These are phyloP conservation scores for Bombylius major DNA, from an alignment of 2,888 invertebrate species.

Conservation along the genomic window DNA sequence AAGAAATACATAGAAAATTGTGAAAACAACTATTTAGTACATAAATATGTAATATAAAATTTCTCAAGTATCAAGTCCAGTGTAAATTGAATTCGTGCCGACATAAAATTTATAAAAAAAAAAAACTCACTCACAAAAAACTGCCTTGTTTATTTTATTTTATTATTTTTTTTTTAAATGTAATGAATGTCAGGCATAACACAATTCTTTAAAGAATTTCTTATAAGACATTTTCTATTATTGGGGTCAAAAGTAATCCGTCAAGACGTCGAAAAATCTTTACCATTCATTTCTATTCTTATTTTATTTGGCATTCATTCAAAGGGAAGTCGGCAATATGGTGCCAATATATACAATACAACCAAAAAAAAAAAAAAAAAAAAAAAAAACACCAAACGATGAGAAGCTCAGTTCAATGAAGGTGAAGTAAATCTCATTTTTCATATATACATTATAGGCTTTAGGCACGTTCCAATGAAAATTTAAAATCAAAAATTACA, in stretches of 20 bases:
- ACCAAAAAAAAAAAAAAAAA: too few relatives aligned
- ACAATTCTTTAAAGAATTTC: background rate
- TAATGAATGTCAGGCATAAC: background rate
- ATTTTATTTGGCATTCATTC: background rate
- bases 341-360: background rate
- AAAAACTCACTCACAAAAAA: too few relatives aligned
- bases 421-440: background rate
- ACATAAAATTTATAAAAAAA: too few relatives aligned
- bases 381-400: too few relatives aligned
- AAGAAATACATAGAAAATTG: too few relatives aligned
- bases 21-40: too few relatives aligned
- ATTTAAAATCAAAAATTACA: background rate
- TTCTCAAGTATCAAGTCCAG: too few relatives aligned
- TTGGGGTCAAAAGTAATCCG: background rate
- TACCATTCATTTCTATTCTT: background rate
- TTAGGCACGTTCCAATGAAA: background rate
- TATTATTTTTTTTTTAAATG: too few relatives aligned
- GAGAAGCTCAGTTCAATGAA: background rate
- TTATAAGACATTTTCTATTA: background rate
- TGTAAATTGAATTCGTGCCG: too few relatives aligned
- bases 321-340: background rate
- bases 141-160: too few relatives aligned
- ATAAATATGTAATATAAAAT: too few relatives aligned
- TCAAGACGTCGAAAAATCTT: background rate
- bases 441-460: background rate